Percentiles rank a stretch among this genome's conserved stretches.
These are phyloP conservation scores for Stichopus horrens DNA, from an alignment of 53 echinoderm and acorn worm genomes.

Conservation along the genomic window DNA sequence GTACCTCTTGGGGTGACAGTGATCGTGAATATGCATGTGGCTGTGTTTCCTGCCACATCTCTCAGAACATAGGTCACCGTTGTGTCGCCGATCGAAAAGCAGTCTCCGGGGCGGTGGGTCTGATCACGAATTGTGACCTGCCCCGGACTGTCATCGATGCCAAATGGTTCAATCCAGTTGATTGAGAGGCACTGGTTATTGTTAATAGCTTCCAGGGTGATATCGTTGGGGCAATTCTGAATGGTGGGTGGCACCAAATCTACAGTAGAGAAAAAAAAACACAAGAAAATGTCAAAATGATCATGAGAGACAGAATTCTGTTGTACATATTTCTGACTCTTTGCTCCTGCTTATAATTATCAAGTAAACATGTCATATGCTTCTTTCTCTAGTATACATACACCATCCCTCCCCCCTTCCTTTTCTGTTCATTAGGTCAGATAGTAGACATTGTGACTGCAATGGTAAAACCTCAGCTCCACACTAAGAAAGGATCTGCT, in stretches of 20 bases:
- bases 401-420: no score
- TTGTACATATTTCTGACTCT: no score
- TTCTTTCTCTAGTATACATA: no score
- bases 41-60: conserved; percentile 31
- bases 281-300: no score
- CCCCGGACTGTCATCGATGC: not conserved
- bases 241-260: conserved; percentile 26
- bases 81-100: conserved; percentile 6
- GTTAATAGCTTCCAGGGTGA: not conserved
- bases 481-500: no score
- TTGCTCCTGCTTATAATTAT: no score
- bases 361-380: no score
- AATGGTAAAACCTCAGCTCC: no score
- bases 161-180: conserved; percentile 25
- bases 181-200: not conserved
- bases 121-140: conserved; percentile 5
- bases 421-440: no score
- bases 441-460: no score
- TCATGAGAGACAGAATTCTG: no score
- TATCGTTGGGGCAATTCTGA: conserved; percentile 16
- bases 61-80: conserved; percentile 4
- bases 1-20: not conserved
- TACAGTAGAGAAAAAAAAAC: not conserved
- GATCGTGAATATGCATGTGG: not conserved
- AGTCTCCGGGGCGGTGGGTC: not conserved